Conservation (phyloP, 2,888 invertebrate species). For the Tuberolachnus salignus region DNA sequence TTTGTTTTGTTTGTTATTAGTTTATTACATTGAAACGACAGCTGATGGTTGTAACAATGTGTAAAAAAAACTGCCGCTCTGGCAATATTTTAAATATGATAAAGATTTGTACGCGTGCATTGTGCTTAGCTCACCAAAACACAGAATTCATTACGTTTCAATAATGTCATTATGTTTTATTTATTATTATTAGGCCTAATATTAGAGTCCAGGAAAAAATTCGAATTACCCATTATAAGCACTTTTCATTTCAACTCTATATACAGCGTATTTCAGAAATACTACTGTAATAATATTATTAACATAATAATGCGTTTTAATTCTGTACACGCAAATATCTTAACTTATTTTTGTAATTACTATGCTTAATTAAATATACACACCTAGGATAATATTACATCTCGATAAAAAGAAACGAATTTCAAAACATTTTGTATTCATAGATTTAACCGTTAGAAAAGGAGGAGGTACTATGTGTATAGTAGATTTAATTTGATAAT, state of each 20-base stretch:
- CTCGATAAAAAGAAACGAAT: no score
- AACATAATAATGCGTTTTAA: no score
- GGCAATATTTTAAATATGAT: conserved; percentile 43
- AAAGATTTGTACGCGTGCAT: conserved; percentile 49
- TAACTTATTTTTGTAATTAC: no score
- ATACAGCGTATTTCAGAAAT: background rate
- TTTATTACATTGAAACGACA: conserved; percentile 40
- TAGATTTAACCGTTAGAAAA: no score
- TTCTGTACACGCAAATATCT: no score
- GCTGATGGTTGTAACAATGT: conserved; percentile 48
- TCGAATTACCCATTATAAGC: conserved; percentile 34
- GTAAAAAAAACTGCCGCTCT: conserved; percentile 28
- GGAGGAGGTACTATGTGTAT: no score
- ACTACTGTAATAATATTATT: background rate
- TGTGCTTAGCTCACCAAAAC: conserved; percentile 55
- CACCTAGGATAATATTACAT: no score
- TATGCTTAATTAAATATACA: no score
- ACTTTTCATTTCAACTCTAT: conserved; percentile 32
- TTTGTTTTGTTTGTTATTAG: conserved; percentile 51
- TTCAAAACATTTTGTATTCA: no score
- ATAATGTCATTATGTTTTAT: conserved; percentile 53
- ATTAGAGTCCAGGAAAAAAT: conserved; percentile 40
- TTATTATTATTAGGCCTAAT: conserved; percentile 55
- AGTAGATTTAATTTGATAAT: no score
- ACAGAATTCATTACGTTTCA: conserved; percentile 53